Percentiles rank a stretch among this genome's conserved stretches.
Evolutionary conservation across 2,113 vertebrate species (phyloP).

Genomic region (Ciconia stormi): DNA sequence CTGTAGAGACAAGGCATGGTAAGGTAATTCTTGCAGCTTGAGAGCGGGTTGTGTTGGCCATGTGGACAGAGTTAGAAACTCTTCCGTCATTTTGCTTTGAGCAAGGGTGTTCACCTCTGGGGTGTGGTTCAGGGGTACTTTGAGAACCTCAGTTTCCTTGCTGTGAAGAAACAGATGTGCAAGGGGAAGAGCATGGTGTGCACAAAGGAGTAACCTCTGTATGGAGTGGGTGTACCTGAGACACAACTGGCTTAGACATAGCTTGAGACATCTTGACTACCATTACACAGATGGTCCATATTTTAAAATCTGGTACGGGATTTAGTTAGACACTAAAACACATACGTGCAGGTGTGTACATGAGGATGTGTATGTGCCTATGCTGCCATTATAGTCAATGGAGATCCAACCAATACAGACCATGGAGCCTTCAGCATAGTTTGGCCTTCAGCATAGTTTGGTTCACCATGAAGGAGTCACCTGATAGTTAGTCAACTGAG

Average conservation of each 20-base stretch:
- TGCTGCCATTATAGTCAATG: not conserved
- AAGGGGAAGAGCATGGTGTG: not conserved
- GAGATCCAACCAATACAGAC: not conserved
- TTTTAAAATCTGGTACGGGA: not conserved
- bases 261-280: not conserved
- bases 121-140: not conserved
- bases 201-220: not conserved
- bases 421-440: not conserved
- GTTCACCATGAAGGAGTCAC: not conserved
- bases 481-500: not conserved
- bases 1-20: not conserved
- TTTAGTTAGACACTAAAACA: not conserved
- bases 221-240: not conserved
- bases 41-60: not conserved
- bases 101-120: not conserved
- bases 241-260: not conserved
- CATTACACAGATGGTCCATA: not conserved
- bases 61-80: not conserved
- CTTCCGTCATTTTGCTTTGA: not conserved
- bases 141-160: not conserved
- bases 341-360: rapidly evolving
- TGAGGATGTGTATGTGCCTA: not conserved
- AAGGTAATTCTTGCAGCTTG: not conserved
- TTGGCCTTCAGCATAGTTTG: not conserved
- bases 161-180: not conserved